Percentiles rank a stretch among this genome's conserved stretches.
Evolutionary conservation across 2,113 vertebrate species (phyloP).

Genomic region (Helogale parvula): DNA sequence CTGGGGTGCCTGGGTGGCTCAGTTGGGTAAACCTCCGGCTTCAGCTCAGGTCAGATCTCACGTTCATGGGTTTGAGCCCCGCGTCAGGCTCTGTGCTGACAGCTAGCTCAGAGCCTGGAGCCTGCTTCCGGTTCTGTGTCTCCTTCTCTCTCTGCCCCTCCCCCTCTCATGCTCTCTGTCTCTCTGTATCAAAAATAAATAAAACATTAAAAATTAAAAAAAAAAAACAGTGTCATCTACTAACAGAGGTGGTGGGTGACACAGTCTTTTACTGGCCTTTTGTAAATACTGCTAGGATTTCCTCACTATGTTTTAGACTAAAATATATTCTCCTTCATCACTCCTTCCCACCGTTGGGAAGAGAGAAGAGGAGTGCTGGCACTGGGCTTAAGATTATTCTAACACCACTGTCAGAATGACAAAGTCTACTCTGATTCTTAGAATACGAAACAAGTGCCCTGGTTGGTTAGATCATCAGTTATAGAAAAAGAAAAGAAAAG

Average conservation of each 20-base stretch:
- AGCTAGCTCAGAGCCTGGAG: no score
- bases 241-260: neutral
- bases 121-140: no score
- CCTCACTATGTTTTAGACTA: neutral
- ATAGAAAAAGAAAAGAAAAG: neutral
- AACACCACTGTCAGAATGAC: neutral
- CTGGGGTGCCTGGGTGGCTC: no score
- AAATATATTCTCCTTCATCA: neutral
- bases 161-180: no score
- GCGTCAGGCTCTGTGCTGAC: no score
- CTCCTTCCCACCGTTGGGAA: accelerated
- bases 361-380: neutral
- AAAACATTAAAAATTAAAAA: no score
- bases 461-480: neutral
- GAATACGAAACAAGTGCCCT: neutral
- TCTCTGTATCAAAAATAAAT: no score
- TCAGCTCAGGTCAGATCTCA: no score
- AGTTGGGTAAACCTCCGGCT: no score
- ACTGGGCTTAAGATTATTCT: neutral
- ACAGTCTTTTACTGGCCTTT: neutral
- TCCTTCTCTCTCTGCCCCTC: no score
- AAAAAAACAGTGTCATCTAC: no score
- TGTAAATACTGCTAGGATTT: neutral
- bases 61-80: no score
- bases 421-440: neutral